phyloP scores from a whole-genome alignment of 2,797 vertebrate genomes.

The Periophthalmus magnuspinnatus region DNA sequence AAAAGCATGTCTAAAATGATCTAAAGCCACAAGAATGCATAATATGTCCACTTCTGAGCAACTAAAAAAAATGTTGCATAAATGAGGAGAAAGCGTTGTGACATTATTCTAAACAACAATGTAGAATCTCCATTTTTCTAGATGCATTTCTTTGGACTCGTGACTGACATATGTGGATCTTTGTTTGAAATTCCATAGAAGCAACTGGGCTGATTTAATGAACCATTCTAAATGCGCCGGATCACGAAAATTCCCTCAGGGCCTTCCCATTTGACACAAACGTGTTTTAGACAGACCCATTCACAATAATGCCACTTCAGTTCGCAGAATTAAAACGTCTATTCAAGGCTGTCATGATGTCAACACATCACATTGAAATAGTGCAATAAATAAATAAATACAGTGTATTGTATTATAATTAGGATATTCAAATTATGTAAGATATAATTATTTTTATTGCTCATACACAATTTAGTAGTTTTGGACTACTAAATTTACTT shows the following conservation, averaged over 20 bases:
- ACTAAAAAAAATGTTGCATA: neutral
- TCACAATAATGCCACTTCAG: neutral
- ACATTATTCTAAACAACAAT: too few relatives aligned
- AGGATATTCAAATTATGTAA: too few relatives aligned
- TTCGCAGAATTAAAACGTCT: neutral
- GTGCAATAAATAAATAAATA: neutral
- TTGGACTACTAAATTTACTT: too few relatives aligned
- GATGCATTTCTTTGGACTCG: neutral
- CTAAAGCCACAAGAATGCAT: too few relatives aligned
- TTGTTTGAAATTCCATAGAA: neutral
- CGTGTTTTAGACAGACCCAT: neutral
- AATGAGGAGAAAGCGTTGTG: neutral
- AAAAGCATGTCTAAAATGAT: too few relatives aligned
- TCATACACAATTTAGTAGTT: too few relatives aligned
- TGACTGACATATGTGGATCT: neutral
- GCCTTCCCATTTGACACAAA: conserved; percentile 2
- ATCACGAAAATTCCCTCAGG: neutral
- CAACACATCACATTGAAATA: neutral
- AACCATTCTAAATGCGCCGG: conserved; percentile 7
- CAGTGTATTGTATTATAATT: too few relatives aligned
- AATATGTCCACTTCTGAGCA: neutral
- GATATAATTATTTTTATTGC: too few relatives aligned
- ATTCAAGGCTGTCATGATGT: neutral
- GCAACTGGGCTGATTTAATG: conserved; percentile 8
- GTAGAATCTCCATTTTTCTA: neutral